phyloP scores from a whole-genome alignment of 23 tunicate species.

The Diplosoma virens region DNA sequence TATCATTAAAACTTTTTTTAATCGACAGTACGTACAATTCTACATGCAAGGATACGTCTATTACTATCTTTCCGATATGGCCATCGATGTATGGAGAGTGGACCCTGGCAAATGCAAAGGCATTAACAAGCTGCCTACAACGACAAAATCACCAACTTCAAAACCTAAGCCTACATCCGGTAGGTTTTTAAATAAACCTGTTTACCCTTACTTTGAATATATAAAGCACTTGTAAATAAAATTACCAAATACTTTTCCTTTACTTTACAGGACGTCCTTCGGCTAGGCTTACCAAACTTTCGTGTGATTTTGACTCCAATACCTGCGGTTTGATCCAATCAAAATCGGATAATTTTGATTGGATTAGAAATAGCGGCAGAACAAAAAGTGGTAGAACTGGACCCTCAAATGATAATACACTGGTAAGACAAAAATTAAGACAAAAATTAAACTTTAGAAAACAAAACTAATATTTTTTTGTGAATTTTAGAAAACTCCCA shows the following conservation, averaged over 20 bases:
- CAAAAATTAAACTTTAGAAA: not conserved
- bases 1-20: no score
- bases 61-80: constrained; percentile 73
- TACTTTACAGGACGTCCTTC: no score
- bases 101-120: constrained; percentile 22
- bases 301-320: constrained; percentile 67
- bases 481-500: no score
- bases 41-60: constrained; percentile 75
- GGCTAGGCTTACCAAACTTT: no score
- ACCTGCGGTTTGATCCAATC: constrained; percentile 73
- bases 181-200: no score
- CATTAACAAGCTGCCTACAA: no score
- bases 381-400: constrained; percentile 91
- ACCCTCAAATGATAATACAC: constrained; percentile 83
- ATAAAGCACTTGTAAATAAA: no score
- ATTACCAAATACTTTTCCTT: no score
- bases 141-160: no score
- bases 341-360: constrained; percentile 57
- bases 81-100: constrained; percentile 57
- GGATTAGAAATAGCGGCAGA: constrained; percentile 38
- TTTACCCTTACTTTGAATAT: no score
- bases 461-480: no score
- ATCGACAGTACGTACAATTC: constrained; percentile 72
- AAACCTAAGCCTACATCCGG: no score
- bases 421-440: not conserved